Evolutionary conservation across 2,888 invertebrate genomes (phyloP), one percentile per base, ranked within the genome.

Genomic region (Crematogaster levior): DNA sequence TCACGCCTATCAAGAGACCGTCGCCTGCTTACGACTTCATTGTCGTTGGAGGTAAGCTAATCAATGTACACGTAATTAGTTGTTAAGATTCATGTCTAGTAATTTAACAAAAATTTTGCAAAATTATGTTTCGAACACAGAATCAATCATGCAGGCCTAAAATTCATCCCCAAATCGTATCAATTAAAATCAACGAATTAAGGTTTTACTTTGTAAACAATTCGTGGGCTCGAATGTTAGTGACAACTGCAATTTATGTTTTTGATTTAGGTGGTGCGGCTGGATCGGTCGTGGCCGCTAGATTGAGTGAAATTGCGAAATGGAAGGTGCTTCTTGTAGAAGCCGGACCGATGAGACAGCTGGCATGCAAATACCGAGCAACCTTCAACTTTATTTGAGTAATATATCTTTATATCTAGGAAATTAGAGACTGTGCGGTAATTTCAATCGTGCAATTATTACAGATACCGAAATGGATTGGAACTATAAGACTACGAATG

Each of bases 281-380:
- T 0, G 97, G 97, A 0, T 94, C 96, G 0, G 95, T 96, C 0
- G 95, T 96, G 0, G 97, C 97, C 4, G 96, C 95, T 0, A 95
- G 96, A 80, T 92, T 97, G 12, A 96, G 96, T 12, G 96, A 97
- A 91, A 95, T 96, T 58, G 94, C 95, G 0, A 94, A 95, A 6
- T 96, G 96, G 96, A 96, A 95, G 91, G 96, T 97, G 2, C 93
- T 97, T 15, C 93, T 97, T 1, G 91, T 97, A 81, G 97, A 97
- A 94, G 97, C 97, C 0, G 97, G 97, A 0, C 96, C 96, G 0
- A 97, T 85, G 97, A 97, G 91, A 96, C 97, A 0, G 95, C 95
- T 0, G 95, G 95, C 12, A 95, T 96, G 0, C 88, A 93, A 82
- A 88, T 94, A 79, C 94, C 94, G 0, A 92, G 92, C 46, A 87